A percentile compares a stretch with the other conserved stretches of the same genome.
These are phyloP conservation scores for Saccostrea cuccullata DNA, from an alignment of 1,140 invertebrate species.

Conservation along the genomic window DNA sequence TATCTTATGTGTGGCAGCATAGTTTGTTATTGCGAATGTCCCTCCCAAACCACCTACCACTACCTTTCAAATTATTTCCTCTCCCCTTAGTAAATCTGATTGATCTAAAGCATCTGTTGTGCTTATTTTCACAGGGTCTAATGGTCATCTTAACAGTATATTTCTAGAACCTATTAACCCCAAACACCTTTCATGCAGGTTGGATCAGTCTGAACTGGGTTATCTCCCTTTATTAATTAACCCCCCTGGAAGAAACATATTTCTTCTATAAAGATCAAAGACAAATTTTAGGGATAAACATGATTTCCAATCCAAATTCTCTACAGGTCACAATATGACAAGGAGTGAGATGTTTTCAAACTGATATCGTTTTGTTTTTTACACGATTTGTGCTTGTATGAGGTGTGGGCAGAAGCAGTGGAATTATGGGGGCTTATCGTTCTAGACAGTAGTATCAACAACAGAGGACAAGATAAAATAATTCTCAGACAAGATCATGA, in stretches of 20 bases:
- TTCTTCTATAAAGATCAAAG: slow-evolving; percentile 19
- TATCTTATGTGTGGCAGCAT: neutral
- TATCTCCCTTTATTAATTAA: neutral
- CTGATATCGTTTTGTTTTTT: neutral
- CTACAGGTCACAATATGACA: neutral
- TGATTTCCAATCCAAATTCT: neutral
- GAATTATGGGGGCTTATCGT: neutral
- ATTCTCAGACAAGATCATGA: slow-evolving; percentile 20
- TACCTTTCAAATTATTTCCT: neutral
- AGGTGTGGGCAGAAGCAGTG: neutral
- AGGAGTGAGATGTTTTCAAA: neutral
- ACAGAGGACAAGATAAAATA: slow-evolving; percentile 28
- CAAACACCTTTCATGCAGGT: neutral
- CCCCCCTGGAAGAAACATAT: neutral
- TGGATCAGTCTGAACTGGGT: neutral
- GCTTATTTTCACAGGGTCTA: neutral
- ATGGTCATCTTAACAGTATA: neutral
- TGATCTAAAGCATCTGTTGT: neutral
- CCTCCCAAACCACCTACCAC: neutral
- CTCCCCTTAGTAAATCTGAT: neutral
- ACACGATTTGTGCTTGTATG: neutral
- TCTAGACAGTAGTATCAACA: slow-evolving; percentile 4
- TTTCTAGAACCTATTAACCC: slow-evolving; percentile 14
- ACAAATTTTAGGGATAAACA: neutral
- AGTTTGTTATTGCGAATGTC: neutral